A percentile compares a stretch with the other conserved stretches of the same genome.
Conservation (phyloP, 2,113 vertebrate genomes). For the Serinus canaria region DNA sequence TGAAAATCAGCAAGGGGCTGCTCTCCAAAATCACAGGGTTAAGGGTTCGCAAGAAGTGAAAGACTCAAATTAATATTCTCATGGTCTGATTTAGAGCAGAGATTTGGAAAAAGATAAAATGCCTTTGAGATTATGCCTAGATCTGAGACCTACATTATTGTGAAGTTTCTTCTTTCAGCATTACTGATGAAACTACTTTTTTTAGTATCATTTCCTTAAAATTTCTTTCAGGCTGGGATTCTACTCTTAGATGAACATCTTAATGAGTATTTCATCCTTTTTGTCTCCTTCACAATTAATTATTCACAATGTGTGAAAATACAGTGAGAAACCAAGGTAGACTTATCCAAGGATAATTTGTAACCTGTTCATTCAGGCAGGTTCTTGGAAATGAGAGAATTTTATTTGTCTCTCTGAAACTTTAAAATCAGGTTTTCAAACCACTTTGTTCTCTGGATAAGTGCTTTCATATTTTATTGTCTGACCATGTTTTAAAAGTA, state of each 20-base stretch:
- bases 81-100: background rate
- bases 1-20: background rate
- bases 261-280: constrained; percentile 14
- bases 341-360: background rate
- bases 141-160: background rate
- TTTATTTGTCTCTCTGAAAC: background rate
- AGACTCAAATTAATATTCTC: background rate
- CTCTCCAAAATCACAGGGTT: background rate
- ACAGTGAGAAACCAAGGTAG: background rate
- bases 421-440: background rate
- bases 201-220: background rate
- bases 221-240: background rate
- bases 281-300: constrained; percentile 8
- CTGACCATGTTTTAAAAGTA: background rate
- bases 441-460: background rate
- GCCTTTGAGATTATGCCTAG: background rate
- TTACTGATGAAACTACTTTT: background rate
- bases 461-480: background rate
- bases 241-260: background rate
- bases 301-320: background rate
- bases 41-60: background rate
- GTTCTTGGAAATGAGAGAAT: background rate
- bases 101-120: background rate
- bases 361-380: background rate
- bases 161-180: background rate